Evolutionary conservation across 2,797 vertebrate genomes (phyloP), one percentile per base, ranked within the genome.

Genomic region (Chaunax sp.): DNA sequence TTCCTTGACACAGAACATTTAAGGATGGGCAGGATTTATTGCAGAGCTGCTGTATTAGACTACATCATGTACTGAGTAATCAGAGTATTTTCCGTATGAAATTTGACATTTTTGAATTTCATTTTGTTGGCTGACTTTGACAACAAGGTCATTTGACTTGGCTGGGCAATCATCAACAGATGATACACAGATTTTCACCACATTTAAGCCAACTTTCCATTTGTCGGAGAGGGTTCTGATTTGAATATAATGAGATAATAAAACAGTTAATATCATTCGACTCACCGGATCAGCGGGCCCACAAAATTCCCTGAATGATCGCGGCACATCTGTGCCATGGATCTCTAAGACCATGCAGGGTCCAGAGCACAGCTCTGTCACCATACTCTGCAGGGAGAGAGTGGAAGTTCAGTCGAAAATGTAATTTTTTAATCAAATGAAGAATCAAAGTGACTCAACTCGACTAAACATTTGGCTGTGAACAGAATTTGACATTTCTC

Each of bases 251-350:
- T 19, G n/a, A 64, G 40, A 30, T 22, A 47, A 64, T 6, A 23
- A 1, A 14, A 37, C 8, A 30, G n/a, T n/a, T n/a, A n/a, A n/a
- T n/a, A n/a, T n/a, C n/a, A n/a, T n/a, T n/a, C n/a, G n/a, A n/a
- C 97, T 97, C 92, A 99, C 98, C 50, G 98, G 97, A 84, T 99
- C 96, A 9, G 94, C 90, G 18, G 98, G 97, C 16, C 97, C 97
- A 76, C 96, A 98, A 84, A 97, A 95, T 23, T 96, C 95, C 84
- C 97, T 92, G 89, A 99, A 99, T 38, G 90, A 83, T 90, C 92
- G 94, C 4, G 92, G 84, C 58, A 91, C 25, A 19, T 97, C 89
- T 0, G 80, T 71, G 3, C 95, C 92, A 6, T 87, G 92, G 84
- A 99, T 95, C 86, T 99, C 97, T 59, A 98, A 86, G 23, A 94